These are phyloP conservation scores for Halictus ligatus DNA, from an alignment of 2,888 invertebrate genomes.

Conservation along the genomic window DNA sequence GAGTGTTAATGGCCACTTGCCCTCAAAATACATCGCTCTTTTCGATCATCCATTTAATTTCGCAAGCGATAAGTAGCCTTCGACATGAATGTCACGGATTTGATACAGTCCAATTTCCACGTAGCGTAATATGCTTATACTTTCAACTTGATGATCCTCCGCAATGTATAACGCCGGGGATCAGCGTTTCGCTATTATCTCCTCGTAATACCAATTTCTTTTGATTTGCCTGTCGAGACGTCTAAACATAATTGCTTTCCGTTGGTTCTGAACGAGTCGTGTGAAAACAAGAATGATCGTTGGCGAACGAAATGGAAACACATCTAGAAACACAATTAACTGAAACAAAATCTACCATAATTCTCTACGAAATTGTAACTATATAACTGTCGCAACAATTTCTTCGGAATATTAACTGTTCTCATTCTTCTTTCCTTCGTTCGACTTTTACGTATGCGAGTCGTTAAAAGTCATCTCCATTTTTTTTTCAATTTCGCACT, in stretches of 20 bases:
- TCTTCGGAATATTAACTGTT: neutral
- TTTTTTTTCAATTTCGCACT: neutral
- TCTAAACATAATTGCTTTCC: neutral
- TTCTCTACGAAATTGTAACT: neutral
- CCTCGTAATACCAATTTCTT: neutral
- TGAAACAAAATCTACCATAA: neutral
- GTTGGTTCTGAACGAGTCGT: neutral
- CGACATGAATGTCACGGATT: slow-evolving; percentile 51
- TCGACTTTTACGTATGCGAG: too few relatives aligned
- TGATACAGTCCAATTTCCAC: slow-evolving; percentile 41
- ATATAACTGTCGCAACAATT: neutral
- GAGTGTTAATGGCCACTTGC: slow-evolving; percentile 18
- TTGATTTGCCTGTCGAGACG: neutral
- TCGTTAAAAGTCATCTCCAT: too few relatives aligned
- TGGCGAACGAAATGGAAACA: neutral
- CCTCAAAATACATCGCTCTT: neutral
- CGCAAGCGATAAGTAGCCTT: slow-evolving; percentile 44
- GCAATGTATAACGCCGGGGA: slow-evolving; percentile 1
- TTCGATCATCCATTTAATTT: slow-evolving; percentile 42
- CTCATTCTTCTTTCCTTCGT: neutral
- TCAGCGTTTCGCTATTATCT: slow-evolving; percentile 1
- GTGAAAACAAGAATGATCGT: neutral
- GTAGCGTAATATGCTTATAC: slow-evolving; percentile 24
- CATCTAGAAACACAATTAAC: neutral
- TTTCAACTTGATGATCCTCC: slow-evolving; percentile 20